Percentiles rank a stretch among this genome's conserved stretches.
Evolutionary conservation across 2,113 vertebrate genomes (phyloP).

Genomic region (Sinocyclocheilus rhinocerous): DNA sequence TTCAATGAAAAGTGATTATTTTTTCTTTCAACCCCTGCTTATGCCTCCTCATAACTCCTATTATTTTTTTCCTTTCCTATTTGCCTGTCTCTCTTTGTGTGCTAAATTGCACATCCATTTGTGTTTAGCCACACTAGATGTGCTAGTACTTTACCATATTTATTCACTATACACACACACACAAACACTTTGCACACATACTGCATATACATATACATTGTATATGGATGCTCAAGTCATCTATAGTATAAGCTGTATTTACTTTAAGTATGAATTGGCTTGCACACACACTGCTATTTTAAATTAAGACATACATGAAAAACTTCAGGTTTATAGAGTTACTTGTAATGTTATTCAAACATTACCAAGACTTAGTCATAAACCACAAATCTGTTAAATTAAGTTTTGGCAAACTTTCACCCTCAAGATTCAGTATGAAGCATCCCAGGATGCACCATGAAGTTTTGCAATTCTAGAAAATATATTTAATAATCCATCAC

Average conservation of each 20-base stretch:
- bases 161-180: neutral
- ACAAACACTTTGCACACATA: neutral
- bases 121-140: neutral
- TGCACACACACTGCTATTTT: neutral
- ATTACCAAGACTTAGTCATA: slow-evolving; percentile 27
- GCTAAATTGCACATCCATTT: slow-evolving; percentile 15
- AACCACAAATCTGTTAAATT: slow-evolving; percentile 32
- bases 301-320: neutral
- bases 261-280: neutral
- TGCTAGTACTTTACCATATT: neutral
- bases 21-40: neutral
- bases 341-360: neutral
- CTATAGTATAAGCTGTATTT: neutral
- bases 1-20: slow-evolving; percentile 40
- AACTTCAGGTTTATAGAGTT: neutral
- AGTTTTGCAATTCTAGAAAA: neutral
- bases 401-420: slow-evolving; percentile 18
- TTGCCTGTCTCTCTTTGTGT: neutral
- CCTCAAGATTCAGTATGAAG: neutral
- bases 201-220: neutral
- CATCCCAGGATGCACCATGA: neutral
- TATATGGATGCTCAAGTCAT: neutral
- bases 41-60: neutral
- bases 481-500: slow-evolving; percentile 23
- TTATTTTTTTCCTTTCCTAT: neutral